Percentiles rank a stretch among this genome's conserved stretches.
Conservation (phyloP, 2,113 vertebrate species). For the Pteruthius melanotis region DNA sequence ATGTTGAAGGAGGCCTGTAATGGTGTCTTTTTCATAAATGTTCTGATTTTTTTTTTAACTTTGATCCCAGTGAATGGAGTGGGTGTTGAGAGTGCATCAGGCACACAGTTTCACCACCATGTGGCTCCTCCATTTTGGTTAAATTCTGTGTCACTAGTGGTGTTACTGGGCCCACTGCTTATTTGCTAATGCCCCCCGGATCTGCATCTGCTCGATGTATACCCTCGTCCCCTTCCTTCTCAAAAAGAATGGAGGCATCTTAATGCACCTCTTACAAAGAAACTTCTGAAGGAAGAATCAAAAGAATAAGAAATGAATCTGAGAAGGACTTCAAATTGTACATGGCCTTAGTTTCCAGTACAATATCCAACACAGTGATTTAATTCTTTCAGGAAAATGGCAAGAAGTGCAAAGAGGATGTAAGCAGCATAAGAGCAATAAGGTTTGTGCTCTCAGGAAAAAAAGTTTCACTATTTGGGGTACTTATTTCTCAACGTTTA, state of each 20-base stretch:
- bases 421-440: neutral
- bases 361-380: neutral
- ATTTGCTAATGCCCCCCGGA: neutral
- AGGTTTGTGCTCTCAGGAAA: neutral
- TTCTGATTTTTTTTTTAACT: neutral
- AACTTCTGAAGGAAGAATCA: neutral
- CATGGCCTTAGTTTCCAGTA: neutral
- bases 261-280: neutral
- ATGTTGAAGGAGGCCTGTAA: neutral
- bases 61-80: neutral
- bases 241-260: neutral
- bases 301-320: neutral
- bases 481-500: neutral
- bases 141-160: neutral
- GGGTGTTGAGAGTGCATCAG: neutral
- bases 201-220: neutral
- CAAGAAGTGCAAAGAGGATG: fast-evolving
- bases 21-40: neutral
- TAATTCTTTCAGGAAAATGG: neutral
- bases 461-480: neutral
- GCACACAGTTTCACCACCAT: neutral
- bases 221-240: neutral
- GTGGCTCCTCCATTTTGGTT: neutral
- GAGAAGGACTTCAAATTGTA: neutral
- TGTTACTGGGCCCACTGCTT: neutral